Percentiles rank a stretch among this genome's conserved stretches.
Conservation (phyloP, 2,113 vertebrate genomes). For the Periophthalmodon schlosseri region DNA sequence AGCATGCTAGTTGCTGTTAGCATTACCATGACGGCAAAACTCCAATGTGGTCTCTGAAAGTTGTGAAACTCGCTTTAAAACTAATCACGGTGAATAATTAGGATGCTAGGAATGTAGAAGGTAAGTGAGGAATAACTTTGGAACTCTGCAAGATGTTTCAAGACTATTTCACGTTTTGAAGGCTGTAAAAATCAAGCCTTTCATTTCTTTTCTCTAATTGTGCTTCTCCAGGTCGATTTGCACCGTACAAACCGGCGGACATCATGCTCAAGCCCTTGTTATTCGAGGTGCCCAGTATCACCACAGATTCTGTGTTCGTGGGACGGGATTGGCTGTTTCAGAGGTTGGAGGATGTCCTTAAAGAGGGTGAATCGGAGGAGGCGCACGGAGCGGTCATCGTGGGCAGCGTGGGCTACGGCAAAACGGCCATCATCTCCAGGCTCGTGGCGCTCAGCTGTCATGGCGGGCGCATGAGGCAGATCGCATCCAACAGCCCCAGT, state of each 20-base stretch:
- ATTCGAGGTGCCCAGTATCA: conserved; percentile 98
- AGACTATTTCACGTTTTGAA: too few species aligned
- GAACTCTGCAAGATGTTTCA: too few species aligned
- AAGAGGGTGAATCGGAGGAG: conserved; percentile 74
- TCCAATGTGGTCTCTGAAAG: too few species aligned
- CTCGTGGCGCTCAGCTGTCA: conserved; percentile 97
- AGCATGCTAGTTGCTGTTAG: too few species aligned
- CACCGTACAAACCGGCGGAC: conserved; percentile 94
- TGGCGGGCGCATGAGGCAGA: conserved; percentile 96
- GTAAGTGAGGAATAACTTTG: too few species aligned
- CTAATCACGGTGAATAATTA: too few species aligned
- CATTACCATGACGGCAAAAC: too few species aligned
- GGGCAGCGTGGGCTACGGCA: conserved; percentile 94
- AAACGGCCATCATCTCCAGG: conserved; percentile 93
- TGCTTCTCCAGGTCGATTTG: conserved; percentile 82
- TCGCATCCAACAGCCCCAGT: conserved; percentile 89
- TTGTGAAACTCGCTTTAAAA: too few species aligned
- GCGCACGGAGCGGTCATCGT: conserved; percentile 85
- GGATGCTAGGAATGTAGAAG: too few species aligned
- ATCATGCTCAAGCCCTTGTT: conserved; percentile 96
- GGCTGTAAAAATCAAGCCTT: too few species aligned
- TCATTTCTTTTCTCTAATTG: background rate
- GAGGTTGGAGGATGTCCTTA: conserved; percentile 84
- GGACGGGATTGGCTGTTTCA: conserved; percentile 96
- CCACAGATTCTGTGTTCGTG: conserved; percentile 95